phyloP scores from a whole-genome alignment of 2,113 vertebrate species.

The Macrotis lagotis region DNA sequence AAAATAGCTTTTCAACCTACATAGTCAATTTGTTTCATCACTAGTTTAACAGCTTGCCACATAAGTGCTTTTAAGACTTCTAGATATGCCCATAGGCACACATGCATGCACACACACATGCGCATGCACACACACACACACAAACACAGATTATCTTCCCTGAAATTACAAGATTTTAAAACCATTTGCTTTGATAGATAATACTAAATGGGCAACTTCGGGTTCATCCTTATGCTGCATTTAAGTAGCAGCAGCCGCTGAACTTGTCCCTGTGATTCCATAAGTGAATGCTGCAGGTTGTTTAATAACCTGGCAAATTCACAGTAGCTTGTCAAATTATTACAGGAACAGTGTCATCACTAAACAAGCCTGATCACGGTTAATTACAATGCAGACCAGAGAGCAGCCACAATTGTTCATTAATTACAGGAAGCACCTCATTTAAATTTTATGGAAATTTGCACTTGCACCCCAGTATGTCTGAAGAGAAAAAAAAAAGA shows the following conservation, averaged over 20 bases:
- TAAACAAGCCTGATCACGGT: constrained; percentile 90
- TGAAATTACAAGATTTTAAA: constrained; percentile 53
- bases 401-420: constrained; percentile 91
- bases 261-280: constrained; percentile 64
- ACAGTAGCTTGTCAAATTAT: constrained; percentile 84
- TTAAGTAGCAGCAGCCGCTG: constrained; percentile 64
- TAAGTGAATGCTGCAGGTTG: constrained; percentile 81
- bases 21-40: neutral
- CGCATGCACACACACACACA: neutral
- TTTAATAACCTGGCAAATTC: constrained; percentile 83
- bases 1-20: constrained; percentile 40
- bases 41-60: neutral
- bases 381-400: constrained; percentile 91
- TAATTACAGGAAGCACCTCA: constrained; percentile 94
- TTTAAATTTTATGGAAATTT: constrained; percentile 96
- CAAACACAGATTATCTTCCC: constrained; percentile 32
- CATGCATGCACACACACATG: no score
- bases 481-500: constrained; percentile 77
- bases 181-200: constrained; percentile 47
- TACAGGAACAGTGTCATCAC: constrained; percentile 84
- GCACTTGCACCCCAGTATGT: constrained; percentile 82
- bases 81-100: neutral
- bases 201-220: constrained; percentile 54
- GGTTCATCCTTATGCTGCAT: constrained; percentile 54
- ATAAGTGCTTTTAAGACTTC: neutral